Conservation (phyloP, 2,888 invertebrate species). For the Xiphydria camelus region DNA sequence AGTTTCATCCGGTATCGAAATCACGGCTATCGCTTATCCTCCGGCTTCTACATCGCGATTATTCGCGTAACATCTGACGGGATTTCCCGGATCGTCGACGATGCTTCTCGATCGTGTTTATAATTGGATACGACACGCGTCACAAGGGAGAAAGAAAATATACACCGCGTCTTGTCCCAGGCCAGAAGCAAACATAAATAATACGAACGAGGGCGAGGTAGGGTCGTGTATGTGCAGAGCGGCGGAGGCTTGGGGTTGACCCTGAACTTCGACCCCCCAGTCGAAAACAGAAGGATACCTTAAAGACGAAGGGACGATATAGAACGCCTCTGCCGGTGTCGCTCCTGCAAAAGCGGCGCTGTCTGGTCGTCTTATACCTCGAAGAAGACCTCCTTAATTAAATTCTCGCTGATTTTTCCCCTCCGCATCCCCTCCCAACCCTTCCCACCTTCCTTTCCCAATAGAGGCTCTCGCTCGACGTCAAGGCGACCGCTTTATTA, state of each 20-base stretch:
- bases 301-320: constrained; percentile 44
- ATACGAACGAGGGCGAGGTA: not conserved
- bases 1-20: too few relatives aligned
- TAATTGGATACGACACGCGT: too few relatives aligned
- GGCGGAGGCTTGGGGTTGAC: constrained; percentile 33
- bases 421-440: not conserved
- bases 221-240: constrained; percentile 6
- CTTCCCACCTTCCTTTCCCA: too few relatives aligned
- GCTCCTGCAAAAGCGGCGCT: too few relatives aligned
- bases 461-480: too few relatives aligned
- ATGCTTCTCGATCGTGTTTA: too few relatives aligned
- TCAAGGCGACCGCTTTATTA: too few relatives aligned
- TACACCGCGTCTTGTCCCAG: not conserved
- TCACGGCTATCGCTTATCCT: too few relatives aligned
- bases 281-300: constrained; percentile 32
- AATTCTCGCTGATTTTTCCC: not conserved
- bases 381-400: not conserved
- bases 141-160: not conserved
- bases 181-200: not conserved
- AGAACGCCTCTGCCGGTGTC: not conserved
- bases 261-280: constrained; percentile 35
- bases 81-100: too few relatives aligned
- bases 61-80: too few relatives aligned
- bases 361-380: too few relatives aligned
- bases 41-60: too few relatives aligned